Base-by-base conservation (phyloP, 2,888 invertebrate species). In the Oscheius onirici region DNA sequence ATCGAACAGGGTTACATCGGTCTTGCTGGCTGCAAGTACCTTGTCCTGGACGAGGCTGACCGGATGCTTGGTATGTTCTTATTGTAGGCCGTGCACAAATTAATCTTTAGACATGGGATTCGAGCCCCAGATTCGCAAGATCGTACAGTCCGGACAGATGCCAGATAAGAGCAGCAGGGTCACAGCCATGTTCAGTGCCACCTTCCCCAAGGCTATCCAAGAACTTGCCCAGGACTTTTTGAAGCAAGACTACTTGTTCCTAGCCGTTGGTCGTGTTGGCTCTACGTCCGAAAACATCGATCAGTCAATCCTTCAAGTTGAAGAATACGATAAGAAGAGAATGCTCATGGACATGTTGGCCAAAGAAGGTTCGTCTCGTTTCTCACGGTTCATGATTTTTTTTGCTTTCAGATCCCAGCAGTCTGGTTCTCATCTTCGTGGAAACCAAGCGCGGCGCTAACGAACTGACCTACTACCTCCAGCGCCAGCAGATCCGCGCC, bases 401-500 rank as follows among this genome's bases (percentile, higher is more conserved):
- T 34, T 34, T 34, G 34, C 8, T 34, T 34, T 89, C 90, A 70
- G 34, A 34, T 34, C 90, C 90, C 86, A 79, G 74, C 80, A 88
- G 88, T 82, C 91, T 99, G 78, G 97, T 97, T 1, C 91, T 99
- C 78, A 95, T 97, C 71, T 99, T 99, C 89, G 99, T 99, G 69
- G 99, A 99, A 90, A 99, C 99, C n/a, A 99, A 99, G 89, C 96
- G 97, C 88, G 99, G 95, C 88, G 99, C 97, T 44, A 97, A 97
- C 89, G 93, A 94, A 77, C 91, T 99, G 78, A 96, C 97, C 88
- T 95, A 96, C 87, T 97, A 93, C 90, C 91, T 99, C 83, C 92
- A 93, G 54, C 40, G 41, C 3, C 40, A 60, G 24, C 20, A 26
- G 13, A 41, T 41, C 17, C 15, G 43, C 51, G 97, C 97, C 77